Evolutionary conservation across 2,888 invertebrate species (phyloP).

Genomic region (Dendrolimus houi): DNA sequence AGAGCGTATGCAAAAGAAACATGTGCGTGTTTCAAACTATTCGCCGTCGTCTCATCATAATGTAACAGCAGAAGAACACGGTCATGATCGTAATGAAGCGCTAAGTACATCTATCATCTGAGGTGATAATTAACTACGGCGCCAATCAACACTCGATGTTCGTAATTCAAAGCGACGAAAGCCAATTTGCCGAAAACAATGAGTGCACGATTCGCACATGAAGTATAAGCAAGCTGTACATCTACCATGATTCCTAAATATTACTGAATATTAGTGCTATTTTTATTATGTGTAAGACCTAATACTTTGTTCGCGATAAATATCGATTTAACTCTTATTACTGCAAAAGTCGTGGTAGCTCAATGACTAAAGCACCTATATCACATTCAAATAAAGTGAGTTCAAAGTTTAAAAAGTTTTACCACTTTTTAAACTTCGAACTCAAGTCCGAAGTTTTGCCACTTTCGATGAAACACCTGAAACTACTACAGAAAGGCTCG

Average conservation of each 20-base stretch:
- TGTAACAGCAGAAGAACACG: conserved; percentile 38
- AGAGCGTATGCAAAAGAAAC: conserved; percentile 23
- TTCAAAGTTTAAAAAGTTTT: too few relatives aligned
- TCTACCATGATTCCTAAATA: conserved; percentile 17
- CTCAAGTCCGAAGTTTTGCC: too few relatives aligned
- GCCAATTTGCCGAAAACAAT: conserved; percentile 23
- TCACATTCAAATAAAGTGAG: too few relatives aligned
- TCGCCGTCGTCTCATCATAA: conserved; percentile 30
- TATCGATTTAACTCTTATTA: too few relatives aligned
- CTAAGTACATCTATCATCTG: conserved; percentile 50
- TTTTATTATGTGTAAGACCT: too few relatives aligned
- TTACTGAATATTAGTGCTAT: too few relatives aligned
- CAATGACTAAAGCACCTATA: too few relatives aligned
- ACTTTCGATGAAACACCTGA: too few relatives aligned
- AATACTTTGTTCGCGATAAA: too few relatives aligned
- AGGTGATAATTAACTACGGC: conserved; percentile 47
- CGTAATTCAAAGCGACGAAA: conserved; percentile 42
- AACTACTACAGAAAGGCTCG: too few relatives aligned
- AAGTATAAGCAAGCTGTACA: conserved; percentile 23
- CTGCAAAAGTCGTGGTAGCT: too few relatives aligned
- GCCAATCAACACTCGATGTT: conserved; percentile 35
- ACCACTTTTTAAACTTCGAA: too few relatives aligned
- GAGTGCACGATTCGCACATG: neutral
- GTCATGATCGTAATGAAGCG: conserved; percentile 44
- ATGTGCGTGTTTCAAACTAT: conserved; percentile 24